Evolutionary conservation across 2,888 invertebrate species (phyloP), one percentile per base, ranked within the genome.

Genomic region (Polydrusus tereticollis): DNA sequence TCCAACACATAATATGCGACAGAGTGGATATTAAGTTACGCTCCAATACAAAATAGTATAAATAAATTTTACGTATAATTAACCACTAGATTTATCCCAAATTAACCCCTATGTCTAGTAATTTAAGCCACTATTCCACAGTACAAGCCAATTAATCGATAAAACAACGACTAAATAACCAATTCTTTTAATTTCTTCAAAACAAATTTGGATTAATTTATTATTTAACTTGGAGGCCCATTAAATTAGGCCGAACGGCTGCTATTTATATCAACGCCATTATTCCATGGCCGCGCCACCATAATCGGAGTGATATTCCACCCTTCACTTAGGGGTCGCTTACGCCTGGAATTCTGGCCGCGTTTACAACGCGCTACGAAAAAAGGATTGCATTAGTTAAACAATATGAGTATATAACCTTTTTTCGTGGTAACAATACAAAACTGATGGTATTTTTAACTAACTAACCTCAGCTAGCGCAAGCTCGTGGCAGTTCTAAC

Each of bases 261-360:
- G 66, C 66, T 66, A 66, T 66, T 66, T 66, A 66, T 66, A 66
- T 66, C 66, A 66, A 58, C 66, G 66, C 66, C 66, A 66, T 66
- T 66, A 66, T 66, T 58, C 47, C 58, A 68, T 50, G 68, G 59
- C 68, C 58, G 68, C 68, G 50, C 66, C 66, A 66, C 66, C 66
- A 66, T 66, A 66, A 66, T 66, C 66, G 57, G 66, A 58, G 66
- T 66, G 66, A 66, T 66, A 66, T 57, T 57, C 66, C 33, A 57
- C 66, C 66, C 66, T 60, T 58, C 47, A 64, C 33, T 64, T 64
- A 64, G 63, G 63, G 62, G 63, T 64, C 63, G 50, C 38, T 50
- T 64, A 64, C 38, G 63, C 50, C 50, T 50, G 50, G 21, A 64
- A 47, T 18, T 50, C 7, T 50, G 63, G 2, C 29, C 29, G 20